These are phyloP conservation scores for Sialis lutaria DNA, from an alignment of 2,888 invertebrate genomes.

Conservation along the genomic window DNA sequence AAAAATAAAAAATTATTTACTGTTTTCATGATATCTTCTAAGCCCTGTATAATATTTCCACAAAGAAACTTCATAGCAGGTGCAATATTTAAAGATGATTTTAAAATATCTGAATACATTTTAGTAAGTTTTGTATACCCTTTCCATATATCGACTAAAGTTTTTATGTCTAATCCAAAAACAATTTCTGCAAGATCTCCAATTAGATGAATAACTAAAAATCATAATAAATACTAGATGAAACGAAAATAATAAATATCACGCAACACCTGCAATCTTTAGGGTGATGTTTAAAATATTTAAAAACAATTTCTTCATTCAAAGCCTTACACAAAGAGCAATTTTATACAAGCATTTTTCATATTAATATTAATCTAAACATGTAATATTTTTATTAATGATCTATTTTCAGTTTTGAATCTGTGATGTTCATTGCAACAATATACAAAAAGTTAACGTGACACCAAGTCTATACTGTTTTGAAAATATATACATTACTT, in stretches of 20 bases:
- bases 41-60: background rate
- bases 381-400: too few relatives aligned
- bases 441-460: too few relatives aligned
- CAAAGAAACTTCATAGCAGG: background rate
- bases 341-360: too few relatives aligned
- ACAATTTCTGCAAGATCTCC: slow-evolving; percentile 30
- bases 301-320: too few relatives aligned
- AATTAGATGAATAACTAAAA: slow-evolving; percentile 29
- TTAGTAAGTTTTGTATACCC: slow-evolving; percentile 28
- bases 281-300: too few relatives aligned
- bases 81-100: background rate
- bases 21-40: background rate
- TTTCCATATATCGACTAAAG: slow-evolving; percentile 38
- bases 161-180: slow-evolving; percentile 30
- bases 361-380: too few relatives aligned
- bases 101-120: slow-evolving; percentile 21
- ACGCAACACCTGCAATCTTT: background rate
- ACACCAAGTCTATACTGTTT: too few relatives aligned
- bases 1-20: background rate
- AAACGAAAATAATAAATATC: background rate
- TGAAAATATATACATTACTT: background rate
- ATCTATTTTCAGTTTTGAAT: too few relatives aligned
- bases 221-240: background rate
- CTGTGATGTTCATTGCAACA: too few relatives aligned
- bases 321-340: too few relatives aligned